phyloP scores from a whole-genome alignment of 2,888 invertebrate genomes.

The Ectemnius lituratus region DNA sequence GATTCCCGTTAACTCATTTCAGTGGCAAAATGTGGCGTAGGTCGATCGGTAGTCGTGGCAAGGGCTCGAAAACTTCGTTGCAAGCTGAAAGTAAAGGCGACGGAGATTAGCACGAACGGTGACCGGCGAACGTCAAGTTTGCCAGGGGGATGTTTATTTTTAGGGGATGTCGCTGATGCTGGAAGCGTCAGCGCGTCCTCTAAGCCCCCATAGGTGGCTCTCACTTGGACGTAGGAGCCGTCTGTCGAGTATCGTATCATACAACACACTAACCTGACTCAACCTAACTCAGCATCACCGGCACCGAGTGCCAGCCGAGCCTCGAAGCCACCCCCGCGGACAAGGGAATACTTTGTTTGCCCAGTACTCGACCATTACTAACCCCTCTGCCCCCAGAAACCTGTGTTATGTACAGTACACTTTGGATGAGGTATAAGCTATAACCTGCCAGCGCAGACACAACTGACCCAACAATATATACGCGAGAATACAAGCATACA shows the following conservation, averaged over 20 bases:
- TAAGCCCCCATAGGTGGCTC: slow-evolving; percentile 24
- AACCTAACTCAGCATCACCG: slow-evolving; percentile 57
- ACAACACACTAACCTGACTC: slow-evolving; percentile 67
- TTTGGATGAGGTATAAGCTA: slow-evolving; percentile 48
- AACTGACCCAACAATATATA: no score
- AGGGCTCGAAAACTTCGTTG: background rate
- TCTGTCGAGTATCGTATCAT: slow-evolving; percentile 70
- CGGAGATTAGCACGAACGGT: slow-evolving; percentile 19
- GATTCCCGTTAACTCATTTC: slow-evolving; percentile 7
- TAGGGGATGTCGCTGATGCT: slow-evolving; percentile 34
- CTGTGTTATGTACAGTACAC: slow-evolving; percentile 52
- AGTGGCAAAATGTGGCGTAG: background rate
- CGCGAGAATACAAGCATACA: background rate
- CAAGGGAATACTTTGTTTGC: slow-evolving; percentile 69
- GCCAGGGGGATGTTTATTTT: slow-evolving; percentile 60
- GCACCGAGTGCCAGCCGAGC: slow-evolving; percentile 27
- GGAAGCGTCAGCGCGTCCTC: slow-evolving; percentile 49
- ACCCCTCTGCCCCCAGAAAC: slow-evolving; percentile 57
- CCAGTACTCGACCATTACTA: slow-evolving; percentile 67
- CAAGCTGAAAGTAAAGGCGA: background rate
- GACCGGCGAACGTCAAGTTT: slow-evolving; percentile 28
- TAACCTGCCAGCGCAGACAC: slow-evolving; percentile 10
- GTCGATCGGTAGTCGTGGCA: background rate
- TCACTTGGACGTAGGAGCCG: slow-evolving; percentile 60
- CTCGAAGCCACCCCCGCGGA: slow-evolving; percentile 48